Percentiles rank a stretch among this genome's conserved stretches.
Evolutionary conservation across 2,797 vertebrate genomes (phyloP).

Genomic region (Mormyrops boulengeri): DNA sequence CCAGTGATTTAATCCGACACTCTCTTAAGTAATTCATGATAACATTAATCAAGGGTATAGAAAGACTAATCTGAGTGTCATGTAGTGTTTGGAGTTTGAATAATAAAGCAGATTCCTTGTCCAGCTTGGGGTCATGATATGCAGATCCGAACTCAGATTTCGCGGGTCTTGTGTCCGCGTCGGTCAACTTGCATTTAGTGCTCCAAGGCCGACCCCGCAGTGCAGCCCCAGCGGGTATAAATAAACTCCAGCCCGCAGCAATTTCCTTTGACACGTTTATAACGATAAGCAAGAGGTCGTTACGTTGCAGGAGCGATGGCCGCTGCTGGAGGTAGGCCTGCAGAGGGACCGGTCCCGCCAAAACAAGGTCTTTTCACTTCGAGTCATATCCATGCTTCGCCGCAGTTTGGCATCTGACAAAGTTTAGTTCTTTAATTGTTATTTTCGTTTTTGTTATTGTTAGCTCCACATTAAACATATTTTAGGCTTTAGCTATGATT

Average conservation of each 20-base stretch:
- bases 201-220: not conserved
- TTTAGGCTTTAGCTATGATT: not conserved
- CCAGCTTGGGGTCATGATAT: not conserved
- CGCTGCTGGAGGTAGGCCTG: not conserved
- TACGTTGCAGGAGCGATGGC: not conserved
- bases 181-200: not conserved
- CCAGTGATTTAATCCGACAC: not conserved
- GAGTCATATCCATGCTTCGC: not conserved
- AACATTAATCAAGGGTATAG: not conserved
- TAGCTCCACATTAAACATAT: not conserved
- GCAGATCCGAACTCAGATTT: not conserved
- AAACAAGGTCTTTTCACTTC: not conserved
- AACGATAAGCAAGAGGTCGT: not conserved
- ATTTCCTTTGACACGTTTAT: constrained; percentile 4
- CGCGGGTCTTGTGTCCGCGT: not conserved
- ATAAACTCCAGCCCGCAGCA: not conserved
- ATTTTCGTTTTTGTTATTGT: not conserved
- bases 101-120: not conserved
- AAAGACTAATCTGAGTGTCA: not conserved
- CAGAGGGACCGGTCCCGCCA: not conserved
- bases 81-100: not conserved
- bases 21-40: not conserved
- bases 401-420: not conserved
- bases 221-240: not conserved
- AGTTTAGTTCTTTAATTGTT: not conserved